These are phyloP conservation scores for Brienomyrus brachyistius DNA, from an alignment of 2,113 vertebrate genomes.

Conservation along the genomic window DNA sequence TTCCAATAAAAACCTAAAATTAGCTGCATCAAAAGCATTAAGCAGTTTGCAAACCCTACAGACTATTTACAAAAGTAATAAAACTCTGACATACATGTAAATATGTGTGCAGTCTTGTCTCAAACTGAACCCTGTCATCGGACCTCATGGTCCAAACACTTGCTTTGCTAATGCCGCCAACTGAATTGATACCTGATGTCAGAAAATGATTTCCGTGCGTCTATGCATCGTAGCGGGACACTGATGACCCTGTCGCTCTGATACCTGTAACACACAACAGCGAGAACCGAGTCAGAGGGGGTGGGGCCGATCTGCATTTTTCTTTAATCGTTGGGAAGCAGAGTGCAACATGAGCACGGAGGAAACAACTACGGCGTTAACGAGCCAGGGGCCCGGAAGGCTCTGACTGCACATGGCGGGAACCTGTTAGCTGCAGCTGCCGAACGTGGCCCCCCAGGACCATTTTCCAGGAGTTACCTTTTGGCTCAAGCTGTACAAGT, in stretches of 20 bases:
- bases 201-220: neutral
- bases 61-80: neutral
- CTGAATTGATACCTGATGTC: neutral
- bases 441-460: no score
- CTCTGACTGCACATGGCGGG: neutral
- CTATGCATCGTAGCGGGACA: neutral
- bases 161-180: neutral
- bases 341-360: neutral
- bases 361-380: neutral
- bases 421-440: neutral
- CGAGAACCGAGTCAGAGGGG: neutral
- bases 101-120: neutral
- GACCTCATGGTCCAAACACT: neutral
- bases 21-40: neutral
- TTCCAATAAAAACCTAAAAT: neutral
- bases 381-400: neutral
- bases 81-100: neutral
- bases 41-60: neutral
- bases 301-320: neutral
- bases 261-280: neutral
- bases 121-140: neutral
- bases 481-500: neutral
- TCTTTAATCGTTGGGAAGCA: neutral
- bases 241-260: neutral
- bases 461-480: neutral